Conservation (phyloP, 2,888 invertebrate species). For the Celastrina argiolus region DNA sequence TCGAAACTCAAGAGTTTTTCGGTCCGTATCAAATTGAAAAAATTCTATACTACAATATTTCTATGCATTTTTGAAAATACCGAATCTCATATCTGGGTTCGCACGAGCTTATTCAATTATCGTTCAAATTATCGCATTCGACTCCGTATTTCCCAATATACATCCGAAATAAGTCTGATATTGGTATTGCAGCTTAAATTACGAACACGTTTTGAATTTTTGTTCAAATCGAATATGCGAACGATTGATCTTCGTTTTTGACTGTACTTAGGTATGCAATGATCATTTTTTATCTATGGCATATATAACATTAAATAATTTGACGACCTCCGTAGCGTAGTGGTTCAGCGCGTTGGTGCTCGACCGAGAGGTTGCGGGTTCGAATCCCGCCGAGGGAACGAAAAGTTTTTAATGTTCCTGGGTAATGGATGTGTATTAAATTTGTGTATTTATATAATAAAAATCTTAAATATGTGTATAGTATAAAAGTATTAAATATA, state of each 20-base stretch:
- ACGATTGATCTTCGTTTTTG: neutral
- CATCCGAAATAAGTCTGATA: constrained; percentile 12
- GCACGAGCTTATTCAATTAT: constrained; percentile 11
- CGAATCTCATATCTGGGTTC: constrained; percentile 1
- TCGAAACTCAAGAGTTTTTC: neutral
- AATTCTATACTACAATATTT: neutral
- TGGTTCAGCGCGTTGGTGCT: too few species aligned
- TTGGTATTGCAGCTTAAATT: neutral
- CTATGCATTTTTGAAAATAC: constrained; percentile 39
- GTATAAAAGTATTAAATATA: too few species aligned
- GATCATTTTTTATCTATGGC: too few species aligned
- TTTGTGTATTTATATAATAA: too few species aligned
- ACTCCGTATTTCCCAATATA: constrained; percentile 16
- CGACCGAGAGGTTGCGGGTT: too few species aligned
- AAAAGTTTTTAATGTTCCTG: too few species aligned
- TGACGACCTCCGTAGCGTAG: too few species aligned
- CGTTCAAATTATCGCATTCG: constrained; percentile 18
- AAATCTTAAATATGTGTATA: too few species aligned
- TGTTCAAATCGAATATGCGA: neutral
- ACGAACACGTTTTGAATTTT: neutral
- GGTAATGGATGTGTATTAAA: too few species aligned
- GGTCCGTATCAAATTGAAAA: neutral
- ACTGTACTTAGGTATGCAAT: too few species aligned
- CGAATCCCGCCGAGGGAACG: too few species aligned
- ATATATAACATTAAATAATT: too few species aligned